phyloP scores from a whole-genome alignment of 2,888 invertebrate genomes.

The Sesia apiformis region DNA sequence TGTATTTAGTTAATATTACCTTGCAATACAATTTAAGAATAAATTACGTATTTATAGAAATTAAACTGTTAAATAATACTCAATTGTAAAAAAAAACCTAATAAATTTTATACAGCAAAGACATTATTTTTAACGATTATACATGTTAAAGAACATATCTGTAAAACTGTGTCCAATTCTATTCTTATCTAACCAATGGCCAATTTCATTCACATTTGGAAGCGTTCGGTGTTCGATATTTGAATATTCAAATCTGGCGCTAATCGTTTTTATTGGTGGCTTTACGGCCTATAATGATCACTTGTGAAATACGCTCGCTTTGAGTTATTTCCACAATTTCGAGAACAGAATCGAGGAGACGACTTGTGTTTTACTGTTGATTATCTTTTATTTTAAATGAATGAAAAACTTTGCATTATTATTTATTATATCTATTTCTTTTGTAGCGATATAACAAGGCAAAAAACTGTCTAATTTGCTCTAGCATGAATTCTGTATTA shows the following conservation, averaged over 20 bases:
- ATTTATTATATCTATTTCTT: too few relatives aligned
- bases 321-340: slow-evolving; percentile 31
- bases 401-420: too few relatives aligned
- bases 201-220: slow-evolving; percentile 44
- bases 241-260: slow-evolving; percentile 59
- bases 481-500: too few relatives aligned
- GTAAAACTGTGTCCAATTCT: slow-evolving; percentile 1
- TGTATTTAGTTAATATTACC: too few relatives aligned
- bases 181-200: neutral
- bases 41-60: too few relatives aligned
- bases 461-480: too few relatives aligned
- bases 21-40: too few relatives aligned
- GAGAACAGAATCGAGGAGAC: slow-evolving; percentile 16
- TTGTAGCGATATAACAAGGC: too few relatives aligned
- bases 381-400: neutral
- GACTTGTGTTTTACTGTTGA: slow-evolving; percentile 11
- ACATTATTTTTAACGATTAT: too few relatives aligned
- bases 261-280: slow-evolving; percentile 68
- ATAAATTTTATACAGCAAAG: too few relatives aligned
- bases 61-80: too few relatives aligned
- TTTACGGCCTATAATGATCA: slow-evolving; percentile 65
- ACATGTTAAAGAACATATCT: slow-evolving; percentile 3
- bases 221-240: slow-evolving; percentile 41
- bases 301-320: slow-evolving; percentile 31
- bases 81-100: too few relatives aligned